Percentiles rank a stretch among this genome's conserved stretches.
These are phyloP conservation scores for Ephestia elutella DNA, from an alignment of 1,140 invertebrate species.

Conservation along the genomic window DNA sequence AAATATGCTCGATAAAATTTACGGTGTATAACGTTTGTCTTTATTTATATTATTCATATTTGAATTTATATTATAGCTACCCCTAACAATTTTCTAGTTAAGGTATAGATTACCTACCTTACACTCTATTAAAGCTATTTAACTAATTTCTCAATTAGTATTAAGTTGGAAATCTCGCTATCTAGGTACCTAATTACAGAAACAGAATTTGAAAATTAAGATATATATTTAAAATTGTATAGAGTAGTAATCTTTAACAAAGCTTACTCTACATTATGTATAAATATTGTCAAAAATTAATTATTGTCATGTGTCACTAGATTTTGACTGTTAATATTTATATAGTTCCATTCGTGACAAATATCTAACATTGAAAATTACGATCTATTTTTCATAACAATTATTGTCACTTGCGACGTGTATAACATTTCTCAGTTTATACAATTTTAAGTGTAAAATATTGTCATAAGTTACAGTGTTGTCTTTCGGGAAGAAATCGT, in stretches of 20 bases:
- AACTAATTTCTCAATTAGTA: conserved; percentile 41
- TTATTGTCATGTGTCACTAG: conserved; percentile 20
- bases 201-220: conserved; percentile 7
- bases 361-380: conserved; percentile 3
- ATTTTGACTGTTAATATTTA: not conserved
- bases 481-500: not conserved
- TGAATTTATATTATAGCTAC: not conserved
- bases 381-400: conserved; percentile 5
- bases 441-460: conserved; percentile 6
- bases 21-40: not conserved
- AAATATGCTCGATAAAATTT: not conserved
- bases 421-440: not conserved
- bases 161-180: conserved; percentile 15
- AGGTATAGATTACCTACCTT: conserved; percentile 24
- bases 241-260: conserved; percentile 18
- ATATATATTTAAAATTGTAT: conserved; percentile 13
- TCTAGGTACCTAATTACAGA: conserved; percentile 14
- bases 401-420: conserved; percentile 10
- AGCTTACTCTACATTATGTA: conserved; percentile 23
- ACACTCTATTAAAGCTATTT: conserved; percentile 71
- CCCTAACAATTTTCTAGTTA: conserved; percentile 4
- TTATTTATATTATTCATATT: not conserved
- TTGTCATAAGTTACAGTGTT: conserved; percentile 11
- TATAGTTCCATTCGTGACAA: not conserved
- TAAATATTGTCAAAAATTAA: conserved; percentile 30